A percentile compares a stretch with the other conserved stretches of the same genome.
phyloP scores from a whole-genome alignment of 1,140 invertebrate species.

The Venustaconcha ellipsiformis region DNA sequence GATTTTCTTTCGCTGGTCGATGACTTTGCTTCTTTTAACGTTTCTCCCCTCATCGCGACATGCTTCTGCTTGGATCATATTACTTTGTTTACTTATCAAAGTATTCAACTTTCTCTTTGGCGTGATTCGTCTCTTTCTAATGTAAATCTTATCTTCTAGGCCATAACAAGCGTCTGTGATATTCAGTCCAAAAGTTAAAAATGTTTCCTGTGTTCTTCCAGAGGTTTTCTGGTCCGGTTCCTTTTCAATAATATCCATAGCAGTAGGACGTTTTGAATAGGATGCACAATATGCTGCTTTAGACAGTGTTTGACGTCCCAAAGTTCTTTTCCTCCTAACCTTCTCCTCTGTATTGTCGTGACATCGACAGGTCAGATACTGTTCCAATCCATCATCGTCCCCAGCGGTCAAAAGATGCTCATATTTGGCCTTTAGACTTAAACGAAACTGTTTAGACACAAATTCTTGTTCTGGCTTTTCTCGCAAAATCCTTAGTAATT shows the following conservation, averaged over 20 bases:
- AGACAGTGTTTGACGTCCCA: too few relatives aligned
- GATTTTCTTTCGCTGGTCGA: neutral
- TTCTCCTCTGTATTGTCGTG: neutral
- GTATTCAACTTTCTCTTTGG: too few relatives aligned
- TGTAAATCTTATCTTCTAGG: too few relatives aligned
- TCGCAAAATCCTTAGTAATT: neutral
- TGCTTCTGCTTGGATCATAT: neutral
- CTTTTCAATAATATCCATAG: too few relatives aligned
- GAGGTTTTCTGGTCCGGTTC: too few relatives aligned
- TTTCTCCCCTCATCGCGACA: neutral
- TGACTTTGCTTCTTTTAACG: neutral
- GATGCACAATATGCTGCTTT: too few relatives aligned
- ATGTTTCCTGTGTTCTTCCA: too few relatives aligned
- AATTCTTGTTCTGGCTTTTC: neutral
- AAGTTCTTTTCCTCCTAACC: neutral
- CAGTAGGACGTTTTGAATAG: too few relatives aligned
- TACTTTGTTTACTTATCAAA: too few relatives aligned
- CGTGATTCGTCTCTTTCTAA: too few relatives aligned
- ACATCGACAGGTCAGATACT: neutral
- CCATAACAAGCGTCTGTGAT: too few relatives aligned
- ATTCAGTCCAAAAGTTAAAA: too few relatives aligned
- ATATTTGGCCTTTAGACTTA: constrained; percentile 10
- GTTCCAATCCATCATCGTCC: neutral
- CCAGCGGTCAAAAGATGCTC: neutral
- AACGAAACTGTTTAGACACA: neutral